phyloP scores from a whole-genome alignment of 1,140 invertebrate species.

The Drosophila orosa region DNA sequence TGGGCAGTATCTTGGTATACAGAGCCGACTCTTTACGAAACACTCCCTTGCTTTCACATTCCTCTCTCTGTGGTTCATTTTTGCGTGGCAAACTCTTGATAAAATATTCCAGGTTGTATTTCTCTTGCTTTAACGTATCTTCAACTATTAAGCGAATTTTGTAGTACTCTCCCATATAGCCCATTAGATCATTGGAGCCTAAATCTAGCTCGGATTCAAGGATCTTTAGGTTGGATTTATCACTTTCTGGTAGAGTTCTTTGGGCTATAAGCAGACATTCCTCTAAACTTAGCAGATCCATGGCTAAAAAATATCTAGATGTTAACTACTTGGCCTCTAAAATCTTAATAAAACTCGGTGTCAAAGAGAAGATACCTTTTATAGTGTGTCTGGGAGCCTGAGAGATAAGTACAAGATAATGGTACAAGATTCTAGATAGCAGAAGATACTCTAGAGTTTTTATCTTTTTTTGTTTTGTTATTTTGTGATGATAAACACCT shows the following conservation, averaged over 20 bases:
- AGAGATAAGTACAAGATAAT: not conserved
- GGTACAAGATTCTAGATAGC: not conserved
- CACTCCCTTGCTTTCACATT: slow-evolving; percentile 74
- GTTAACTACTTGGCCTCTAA: not conserved
- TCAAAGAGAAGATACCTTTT: not conserved
- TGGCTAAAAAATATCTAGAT: not conserved
- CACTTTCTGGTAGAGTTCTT: slow-evolving; percentile 35
- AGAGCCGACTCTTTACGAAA: slow-evolving; percentile 63
- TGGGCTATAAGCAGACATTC: slow-evolving; percentile 58
- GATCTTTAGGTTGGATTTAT: slow-evolving; percentile 35
- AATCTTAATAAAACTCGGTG: not conserved
- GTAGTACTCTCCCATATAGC: slow-evolving; percentile 79
- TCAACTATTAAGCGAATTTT: slow-evolving; percentile 51
- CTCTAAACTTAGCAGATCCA: slow-evolving; percentile 51
- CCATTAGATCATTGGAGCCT: slow-evolving; percentile 62
- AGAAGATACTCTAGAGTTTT: not conserved
- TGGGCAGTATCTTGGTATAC: slow-evolving; percentile 59
- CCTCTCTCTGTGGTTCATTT: slow-evolving; percentile 61
- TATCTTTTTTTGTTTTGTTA: not conserved
- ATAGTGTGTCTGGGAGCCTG: not conserved
- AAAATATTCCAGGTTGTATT: slow-evolving; percentile 58
- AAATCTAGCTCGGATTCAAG: slow-evolving; percentile 26
- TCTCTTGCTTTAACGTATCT: not conserved
- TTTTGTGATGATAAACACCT: not conserved
- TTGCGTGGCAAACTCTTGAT: slow-evolving; percentile 65